Conservation (phyloP, 2,888 invertebrate species). For the Ectobius pallidus region DNA sequence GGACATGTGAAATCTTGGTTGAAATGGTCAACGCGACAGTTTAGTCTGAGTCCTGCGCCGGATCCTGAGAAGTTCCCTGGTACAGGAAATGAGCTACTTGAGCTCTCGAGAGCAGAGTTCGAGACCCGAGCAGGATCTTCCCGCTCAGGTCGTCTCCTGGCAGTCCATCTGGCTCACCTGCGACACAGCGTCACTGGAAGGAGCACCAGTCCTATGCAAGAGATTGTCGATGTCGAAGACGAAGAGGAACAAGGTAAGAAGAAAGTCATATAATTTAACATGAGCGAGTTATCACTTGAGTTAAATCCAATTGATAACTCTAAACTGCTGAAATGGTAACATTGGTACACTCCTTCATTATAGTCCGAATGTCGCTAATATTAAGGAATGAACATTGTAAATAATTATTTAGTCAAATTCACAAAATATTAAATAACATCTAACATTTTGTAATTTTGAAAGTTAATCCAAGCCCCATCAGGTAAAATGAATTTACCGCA, state of each 20-base stretch:
- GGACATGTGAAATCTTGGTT: constrained; percentile 67
- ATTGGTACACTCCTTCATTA: no score
- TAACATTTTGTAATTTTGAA: no score
- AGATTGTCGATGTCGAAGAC: constrained; percentile 53
- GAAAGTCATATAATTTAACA: no score
- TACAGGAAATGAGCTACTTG: constrained; percentile 63
- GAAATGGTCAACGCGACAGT: constrained; percentile 65
- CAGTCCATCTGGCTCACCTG: constrained; percentile 66
- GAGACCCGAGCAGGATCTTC: constrained; percentile 60
- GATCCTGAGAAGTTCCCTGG: constrained; percentile 61
- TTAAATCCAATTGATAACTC: no score
- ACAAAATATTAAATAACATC: no score
- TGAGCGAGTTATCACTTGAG: no score
- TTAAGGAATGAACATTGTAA: no score
- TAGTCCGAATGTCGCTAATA: no score
- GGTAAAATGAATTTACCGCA: no score
- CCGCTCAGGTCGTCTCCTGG: constrained; percentile 62
- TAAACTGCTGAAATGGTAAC: no score
- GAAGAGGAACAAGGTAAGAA: constrained; percentile 41
- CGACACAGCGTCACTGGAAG: constrained; percentile 65
- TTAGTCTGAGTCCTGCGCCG: constrained; percentile 62
- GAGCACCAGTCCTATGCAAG: constrained; percentile 62
- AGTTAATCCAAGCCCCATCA: no score
- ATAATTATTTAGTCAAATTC: no score
- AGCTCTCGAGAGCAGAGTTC: constrained; percentile 67